Base-by-base conservation (phyloP, 2,113 vertebrate genomes). In the Grus americana region DNA sequence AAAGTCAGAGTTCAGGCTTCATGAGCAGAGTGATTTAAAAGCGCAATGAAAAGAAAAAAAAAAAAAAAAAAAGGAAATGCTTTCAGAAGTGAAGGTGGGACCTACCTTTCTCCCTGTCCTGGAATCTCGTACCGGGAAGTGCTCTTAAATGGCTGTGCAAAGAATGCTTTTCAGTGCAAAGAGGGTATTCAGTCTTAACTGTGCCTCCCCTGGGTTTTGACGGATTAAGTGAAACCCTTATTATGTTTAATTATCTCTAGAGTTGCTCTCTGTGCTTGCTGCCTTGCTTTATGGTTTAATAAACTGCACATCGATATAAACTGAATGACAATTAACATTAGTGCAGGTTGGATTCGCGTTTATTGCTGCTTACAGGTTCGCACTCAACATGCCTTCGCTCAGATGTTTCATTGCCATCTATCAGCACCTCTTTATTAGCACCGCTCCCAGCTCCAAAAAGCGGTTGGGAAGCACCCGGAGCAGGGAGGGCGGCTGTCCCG, bases 271-370 rank as follows among this genome's bases (percentile, higher is more conserved):
- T 70, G 93, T 93, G 94, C 94, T 97, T 81, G 72, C 95, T 95
- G 93, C 96, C 89, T 96, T 95, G 93, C 97, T 97, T 97, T 97
- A 97, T 97, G 95, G 97, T 97, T 97, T 97, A 96, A 97, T 97
- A 97, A 97, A 95, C 97, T 96, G 92, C 96, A n/a, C 79, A 20
- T 97, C 88, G 84, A 95, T 97, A 92, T 94, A 93, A 96, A 76
- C 54, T 12, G 95, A 96, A 67, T 96, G 97, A 93, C 97, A 96
- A 96, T 97, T 93, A 95, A 52, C 89, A 52, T 67, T 50, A 40
- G 92, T 21, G 91, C 90, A 83, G 96, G 87, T 86, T 87, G 96
- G 90, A 65, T 52, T 95, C 30, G 65, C 9, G 5, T 74, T 94
- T 46, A 10, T 91, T 92, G 97, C 92, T 71, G 70, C 83, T 97